Conservation (phyloP, 2,888 invertebrate species). For the Calameuta idolon region DNA sequence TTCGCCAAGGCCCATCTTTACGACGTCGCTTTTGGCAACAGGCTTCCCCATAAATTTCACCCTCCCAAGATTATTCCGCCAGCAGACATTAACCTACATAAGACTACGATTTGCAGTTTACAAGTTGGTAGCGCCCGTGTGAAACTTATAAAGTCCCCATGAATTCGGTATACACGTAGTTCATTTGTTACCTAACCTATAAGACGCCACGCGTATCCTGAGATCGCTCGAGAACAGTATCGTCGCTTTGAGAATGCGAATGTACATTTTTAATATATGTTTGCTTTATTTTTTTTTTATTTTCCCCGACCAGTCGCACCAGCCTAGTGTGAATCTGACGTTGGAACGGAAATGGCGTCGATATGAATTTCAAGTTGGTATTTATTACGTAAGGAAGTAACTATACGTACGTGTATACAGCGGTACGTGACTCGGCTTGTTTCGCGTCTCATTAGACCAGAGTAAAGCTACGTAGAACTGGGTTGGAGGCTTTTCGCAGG, state of each 20-base stretch:
- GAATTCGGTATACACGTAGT: neutral
- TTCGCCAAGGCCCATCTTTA: constrained; percentile 30
- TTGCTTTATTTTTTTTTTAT: no score
- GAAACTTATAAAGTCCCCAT: neutral
- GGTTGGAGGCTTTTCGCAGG: neutral
- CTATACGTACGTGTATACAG: neutral
- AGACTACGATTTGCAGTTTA: constrained; percentile 44
- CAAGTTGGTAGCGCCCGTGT: constrained; percentile 21
- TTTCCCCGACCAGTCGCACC: neutral
- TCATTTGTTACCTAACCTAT: neutral
- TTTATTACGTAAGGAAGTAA: neutral
- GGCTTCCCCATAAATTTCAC: constrained; percentile 45
- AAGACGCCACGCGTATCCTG: no score
- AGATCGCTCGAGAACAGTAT: no score
- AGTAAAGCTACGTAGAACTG: neutral
- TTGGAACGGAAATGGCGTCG: neutral
- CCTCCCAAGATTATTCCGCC: constrained; percentile 43
- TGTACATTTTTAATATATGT: neutral
- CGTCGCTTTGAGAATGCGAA: no score
- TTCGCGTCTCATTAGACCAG: neutral
- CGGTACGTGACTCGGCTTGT: neutral
- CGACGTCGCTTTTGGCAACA: constrained; percentile 48
- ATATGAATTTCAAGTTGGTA: neutral
- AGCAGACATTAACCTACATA: constrained; percentile 42
- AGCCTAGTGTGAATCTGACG: no score